Evolutionary conservation across 2,113 vertebrate species (phyloP), one percentile per base, ranked within the genome.

Genomic region (Arenaria interpres): DNA sequence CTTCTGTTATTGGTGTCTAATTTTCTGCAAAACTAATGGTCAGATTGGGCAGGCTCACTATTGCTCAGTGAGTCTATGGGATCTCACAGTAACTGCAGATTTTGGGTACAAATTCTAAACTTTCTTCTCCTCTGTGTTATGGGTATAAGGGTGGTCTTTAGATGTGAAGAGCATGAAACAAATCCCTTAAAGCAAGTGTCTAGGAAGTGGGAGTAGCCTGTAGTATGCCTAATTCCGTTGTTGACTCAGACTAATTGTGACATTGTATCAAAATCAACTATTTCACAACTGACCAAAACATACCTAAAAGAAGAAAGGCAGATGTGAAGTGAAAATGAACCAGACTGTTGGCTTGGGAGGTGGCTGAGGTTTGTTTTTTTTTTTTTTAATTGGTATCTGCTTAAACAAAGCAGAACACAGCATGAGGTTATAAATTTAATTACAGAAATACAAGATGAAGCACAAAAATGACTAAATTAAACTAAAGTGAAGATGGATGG

Each of bases 361-460:
- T 83, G 35, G 12, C 62, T 27, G 41, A 11, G 50, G 14, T 51
- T 41, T 50, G 20, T 15, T 81, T 50, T 8, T 23, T 12, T 32
- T 46, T 60, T 68, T 62, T 45, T 9, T 28, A 78, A 90, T 64
- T 90, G 22, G 43, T 71, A 41, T 84, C 83, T 94, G 45, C 69
- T 90, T 93, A 92, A 93, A 80, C 1, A 30, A 94, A 93, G 83
- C 88, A 96, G 72, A 96, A 77, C 90, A 74, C 60, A 54, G 63
- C 19, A 74, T 33, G 54, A 80, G 32, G 54, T 54, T 84, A 37
- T 78, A 90, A 69, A 92, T 90, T 71, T 95, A 93, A 96, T 96
- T 93, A 90, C 33, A 91, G 54, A 88, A 95, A 78, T 60, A 50
- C 41, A 91, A 91, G 72, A 93, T 75, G 81, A 93, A 92, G 90